Evolutionary conservation across 2,888 invertebrate species (phyloP).

Genomic region (Drosophila lutescens): DNA sequence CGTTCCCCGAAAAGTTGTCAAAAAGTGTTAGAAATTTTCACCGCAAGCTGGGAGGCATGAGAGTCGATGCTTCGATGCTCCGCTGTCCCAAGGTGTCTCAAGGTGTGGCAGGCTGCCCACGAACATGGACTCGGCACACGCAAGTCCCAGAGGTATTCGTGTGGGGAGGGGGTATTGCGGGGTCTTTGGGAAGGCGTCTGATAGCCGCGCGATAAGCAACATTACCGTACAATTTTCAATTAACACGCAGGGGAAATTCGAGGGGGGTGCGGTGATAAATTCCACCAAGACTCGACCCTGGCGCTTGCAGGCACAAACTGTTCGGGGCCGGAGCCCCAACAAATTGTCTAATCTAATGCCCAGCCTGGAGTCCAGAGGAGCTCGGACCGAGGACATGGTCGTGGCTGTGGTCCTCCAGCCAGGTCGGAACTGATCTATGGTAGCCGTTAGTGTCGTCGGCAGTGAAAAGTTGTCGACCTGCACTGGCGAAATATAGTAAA

Average conservation of each 20-base stretch:
- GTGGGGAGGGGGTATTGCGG: not conserved
- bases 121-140: slow-evolving; percentile 57
- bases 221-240: slow-evolving; percentile 84
- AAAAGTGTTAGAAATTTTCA: slow-evolving; percentile 79
- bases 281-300: slow-evolving; percentile 58
- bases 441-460: slow-evolving; percentile 57
- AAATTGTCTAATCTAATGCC: slow-evolving; percentile 77
- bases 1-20: slow-evolving; percentile 80
- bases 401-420: slow-evolving; percentile 6
- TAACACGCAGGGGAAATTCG: slow-evolving; percentile 78
- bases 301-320: slow-evolving; percentile 67
- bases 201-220: slow-evolving; percentile 80
- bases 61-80: slow-evolving; percentile 73
- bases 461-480: slow-evolving; percentile 67
- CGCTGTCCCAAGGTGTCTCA: slow-evolving; percentile 60
- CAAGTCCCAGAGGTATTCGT: slow-evolving; percentile 30
- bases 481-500: slow-evolving; percentile 23
- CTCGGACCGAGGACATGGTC: slow-evolving; percentile 4
- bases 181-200: slow-evolving; percentile 43
- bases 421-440: slow-evolving; percentile 61
- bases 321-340: slow-evolving; percentile 52
- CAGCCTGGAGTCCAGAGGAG: slow-evolving; percentile 16
- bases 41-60: slow-evolving; percentile 46
- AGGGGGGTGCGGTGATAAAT: slow-evolving; percentile 39
- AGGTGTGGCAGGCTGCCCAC: slow-evolving; percentile 47